A percentile compares a stretch with the other conserved stretches of the same genome.
These are phyloP conservation scores for Pollenia griseotomentosa DNA, from an alignment of 2,888 invertebrate species.

Conservation along the genomic window DNA sequence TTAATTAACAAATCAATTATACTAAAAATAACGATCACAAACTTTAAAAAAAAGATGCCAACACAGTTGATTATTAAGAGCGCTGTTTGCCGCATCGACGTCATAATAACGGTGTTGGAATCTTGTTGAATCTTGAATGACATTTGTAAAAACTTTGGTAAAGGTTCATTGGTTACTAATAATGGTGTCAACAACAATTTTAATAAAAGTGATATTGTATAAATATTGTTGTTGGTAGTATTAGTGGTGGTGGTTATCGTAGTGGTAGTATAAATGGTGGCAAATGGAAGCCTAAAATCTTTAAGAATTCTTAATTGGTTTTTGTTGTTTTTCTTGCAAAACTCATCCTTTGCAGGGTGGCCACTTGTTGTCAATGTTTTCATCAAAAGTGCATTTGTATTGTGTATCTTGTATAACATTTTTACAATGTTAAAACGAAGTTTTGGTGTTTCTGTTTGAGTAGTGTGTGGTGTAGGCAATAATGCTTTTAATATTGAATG, in stretches of 20 bases:
- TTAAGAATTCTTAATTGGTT: constrained; percentile 44
- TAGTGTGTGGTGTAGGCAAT: constrained; percentile 39
- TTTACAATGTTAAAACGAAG: constrained; percentile 41
- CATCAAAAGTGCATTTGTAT: constrained; percentile 51
- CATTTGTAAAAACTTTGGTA: constrained; percentile 70
- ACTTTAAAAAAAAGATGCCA: constrained; percentile 58
- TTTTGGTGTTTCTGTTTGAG: constrained; percentile 31
- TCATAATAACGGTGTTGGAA: constrained; percentile 26
- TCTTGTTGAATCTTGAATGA: constrained; percentile 43
- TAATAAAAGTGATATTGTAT: constrained; percentile 51
- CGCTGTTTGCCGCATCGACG: constrained; percentile 7
- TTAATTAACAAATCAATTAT: constrained; percentile 67
- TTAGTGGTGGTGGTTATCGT: constrained; percentile 2
- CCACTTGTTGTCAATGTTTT: constrained; percentile 31
- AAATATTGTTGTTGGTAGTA: constrained; percentile 48
- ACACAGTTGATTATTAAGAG: neutral
- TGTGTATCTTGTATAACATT: constrained; percentile 49
- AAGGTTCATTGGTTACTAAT: constrained; percentile 70
- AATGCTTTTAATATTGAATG: constrained; percentile 60
- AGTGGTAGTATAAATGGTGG: constrained; percentile 25
- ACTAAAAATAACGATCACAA: constrained; percentile 71
- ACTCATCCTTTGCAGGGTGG: constrained; percentile 17
- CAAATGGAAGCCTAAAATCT: constrained; percentile 64
- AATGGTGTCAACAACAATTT: constrained; percentile 55
- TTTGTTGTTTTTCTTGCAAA: constrained; percentile 12